phyloP scores from a whole-genome alignment of 2,888 invertebrate species.

The Phytoseiulus persimilis region DNA sequence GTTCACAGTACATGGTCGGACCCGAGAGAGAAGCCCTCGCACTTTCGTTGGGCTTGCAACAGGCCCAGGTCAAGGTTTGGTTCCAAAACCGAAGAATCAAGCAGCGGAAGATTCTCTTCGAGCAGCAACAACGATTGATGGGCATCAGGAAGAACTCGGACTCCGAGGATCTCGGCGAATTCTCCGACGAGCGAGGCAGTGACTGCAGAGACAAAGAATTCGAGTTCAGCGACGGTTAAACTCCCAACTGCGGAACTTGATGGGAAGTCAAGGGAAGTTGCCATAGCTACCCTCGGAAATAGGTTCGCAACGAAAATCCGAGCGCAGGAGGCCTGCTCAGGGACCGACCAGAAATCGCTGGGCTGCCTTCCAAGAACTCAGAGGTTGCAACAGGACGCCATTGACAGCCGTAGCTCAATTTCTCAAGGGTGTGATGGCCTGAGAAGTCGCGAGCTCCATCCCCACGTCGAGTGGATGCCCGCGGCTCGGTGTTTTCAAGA shows the following conservation, averaged over 20 bases:
- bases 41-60: conserved; percentile 72
- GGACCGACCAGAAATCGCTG: neutral
- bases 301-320: neutral
- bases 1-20: conserved; percentile 96
- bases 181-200: neutral
- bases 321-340: neutral
- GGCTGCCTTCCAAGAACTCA: neutral
- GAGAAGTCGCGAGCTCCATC: neutral
- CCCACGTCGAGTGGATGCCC: neutral
- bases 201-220: neutral
- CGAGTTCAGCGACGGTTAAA: neutral
- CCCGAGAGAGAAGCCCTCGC: conserved; percentile 86
- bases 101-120: conserved; percentile 89
- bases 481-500: neutral
- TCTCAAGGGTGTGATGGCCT: neutral
- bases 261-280: neutral
- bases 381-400: neutral
- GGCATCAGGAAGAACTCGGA: conserved; percentile 36
- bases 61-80: conserved; percentile 86
- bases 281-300: neutral
- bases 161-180: conserved; percentile 17
- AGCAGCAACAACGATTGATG: conserved; percentile 69
- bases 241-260: neutral
- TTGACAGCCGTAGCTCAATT: neutral
- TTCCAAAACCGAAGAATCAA: conserved; percentile 88